Base-by-base conservation (phyloP, 2,888 invertebrate species). In the Ochropacha duplaris region DNA sequence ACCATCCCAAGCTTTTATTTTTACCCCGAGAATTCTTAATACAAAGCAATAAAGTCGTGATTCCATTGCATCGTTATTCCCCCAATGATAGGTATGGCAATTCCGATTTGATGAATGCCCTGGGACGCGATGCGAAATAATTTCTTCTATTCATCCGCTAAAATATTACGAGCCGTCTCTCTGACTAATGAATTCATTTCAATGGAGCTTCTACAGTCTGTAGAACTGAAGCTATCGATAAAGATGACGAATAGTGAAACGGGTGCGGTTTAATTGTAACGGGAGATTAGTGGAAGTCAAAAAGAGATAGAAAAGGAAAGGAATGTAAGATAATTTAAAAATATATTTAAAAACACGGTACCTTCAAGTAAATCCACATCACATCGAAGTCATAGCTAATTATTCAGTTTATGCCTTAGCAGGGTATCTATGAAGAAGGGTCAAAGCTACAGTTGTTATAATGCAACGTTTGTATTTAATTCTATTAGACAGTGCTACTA, bases 131-230 rank as follows among this genome's bases (percentile, higher is more conserved):
- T 72, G 79, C 68, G 81, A 82, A 86, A 86, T 84, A 79, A 87
- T 88, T 87, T 84, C 83, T 83, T 78, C 81, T 71, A 87, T 87
- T 88, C 86, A 87, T 78, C 68, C 69, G 77, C 79, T 85, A 87
- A 88, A 88, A 86, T 87, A 87, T 87, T 81, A 79, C 80, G 67
- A 66, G 67, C 71, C 76, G 71, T 76, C 76, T 81, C 75, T 72
- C 74, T 70, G 78, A 83, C 80, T 86, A 86, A 88, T 87, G 87
- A 88, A 85, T 86, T 83, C 83, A 81, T 83, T 86, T 85, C 78
- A 83, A 84, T 83, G 71, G 78, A 71, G 64, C 62, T 68, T 73
- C 66, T 64, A 71, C 70, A 70, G 67, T 71, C 66, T 55, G 54
- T 58, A 57, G 62, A 61, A 67, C 66, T 68, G 67, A 59, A 62